Conservation (phyloP, 2,888 invertebrate species). For the Coelinius sp. region DNA sequence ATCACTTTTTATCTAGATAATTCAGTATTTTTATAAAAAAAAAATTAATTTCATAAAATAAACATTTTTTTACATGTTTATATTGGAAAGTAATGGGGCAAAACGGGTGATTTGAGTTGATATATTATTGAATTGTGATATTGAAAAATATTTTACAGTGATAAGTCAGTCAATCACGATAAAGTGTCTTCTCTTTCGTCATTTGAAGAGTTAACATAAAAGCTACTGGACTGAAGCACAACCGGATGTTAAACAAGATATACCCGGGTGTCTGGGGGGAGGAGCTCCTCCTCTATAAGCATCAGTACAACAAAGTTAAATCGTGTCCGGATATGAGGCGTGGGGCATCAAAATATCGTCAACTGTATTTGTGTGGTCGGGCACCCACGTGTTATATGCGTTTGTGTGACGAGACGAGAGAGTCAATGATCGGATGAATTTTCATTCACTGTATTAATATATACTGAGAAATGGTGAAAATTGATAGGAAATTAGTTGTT, state of each 20-base stretch:
- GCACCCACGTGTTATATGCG: constrained; percentile 9
- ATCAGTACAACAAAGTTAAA: not conserved
- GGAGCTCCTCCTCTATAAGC: constrained; percentile 9
- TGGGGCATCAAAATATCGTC: constrained; percentile 24
- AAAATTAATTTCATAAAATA: too few species aligned
- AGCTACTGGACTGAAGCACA: constrained; percentile 21
- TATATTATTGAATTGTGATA: not conserved
- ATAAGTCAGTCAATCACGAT: constrained; percentile 12
- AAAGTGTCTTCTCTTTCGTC: not conserved
- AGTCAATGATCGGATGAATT: not conserved
- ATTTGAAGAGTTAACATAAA: constrained; percentile 9
- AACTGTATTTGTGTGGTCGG: constrained; percentile 29
- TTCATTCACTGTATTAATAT: not conserved
- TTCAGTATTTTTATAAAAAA: too few species aligned
- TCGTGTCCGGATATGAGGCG: constrained; percentile 16
- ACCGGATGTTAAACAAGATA: constrained; percentile 30
- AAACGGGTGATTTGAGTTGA: too few species aligned
- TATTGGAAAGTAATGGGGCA: too few species aligned
- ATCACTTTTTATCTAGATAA: too few species aligned
- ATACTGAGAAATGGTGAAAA: not conserved
- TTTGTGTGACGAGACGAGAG: constrained; percentile 1
- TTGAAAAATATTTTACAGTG: not conserved
- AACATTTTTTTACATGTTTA: too few species aligned
- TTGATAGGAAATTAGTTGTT: not conserved
- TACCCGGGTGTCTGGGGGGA: constrained; percentile 13